Conservation (phyloP, 2,797 vertebrate species). For the Melanotaenia nigrans region DNA sequence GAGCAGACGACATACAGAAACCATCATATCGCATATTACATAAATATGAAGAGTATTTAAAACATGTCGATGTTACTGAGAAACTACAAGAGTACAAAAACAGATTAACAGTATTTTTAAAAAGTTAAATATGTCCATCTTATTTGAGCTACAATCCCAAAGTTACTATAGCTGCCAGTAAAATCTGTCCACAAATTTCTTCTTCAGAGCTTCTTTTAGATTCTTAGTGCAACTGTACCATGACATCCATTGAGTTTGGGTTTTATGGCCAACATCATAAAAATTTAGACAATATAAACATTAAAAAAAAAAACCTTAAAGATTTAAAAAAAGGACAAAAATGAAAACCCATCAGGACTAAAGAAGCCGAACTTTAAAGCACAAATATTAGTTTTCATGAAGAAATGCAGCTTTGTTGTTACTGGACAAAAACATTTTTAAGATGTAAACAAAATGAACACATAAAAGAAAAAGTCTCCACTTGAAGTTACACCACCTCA, state of each 20-base stretch:
- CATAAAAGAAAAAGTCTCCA: constrained; percentile 1
- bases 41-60: constrained; percentile 24
- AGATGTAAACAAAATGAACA: constrained; percentile 16
- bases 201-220: constrained; percentile 35
- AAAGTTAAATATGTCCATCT: neutral
- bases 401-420: neutral
- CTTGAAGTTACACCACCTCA: constrained; percentile 29
- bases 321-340: neutral
- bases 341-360: constrained; percentile 8
- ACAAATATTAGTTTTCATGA: constrained; percentile 19
- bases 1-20: constrained; percentile 22
- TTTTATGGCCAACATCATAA: constrained; percentile 58
- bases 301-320: neutral
- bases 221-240: constrained; percentile 61
- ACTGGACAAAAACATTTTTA: neutral
- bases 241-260: constrained; percentile 27
- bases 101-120: neutral
- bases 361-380: constrained; percentile 9
- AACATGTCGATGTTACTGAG: neutral
- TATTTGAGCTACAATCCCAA: constrained; percentile 26
- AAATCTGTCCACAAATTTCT: constrained; percentile 23
- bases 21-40: constrained; percentile 12
- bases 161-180: constrained; percentile 70
- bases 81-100: neutral
- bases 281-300: constrained; percentile 5